Evolutionary conservation across 2,888 invertebrate species (phyloP).

Genomic region (Hyppa rectilinea): DNA sequence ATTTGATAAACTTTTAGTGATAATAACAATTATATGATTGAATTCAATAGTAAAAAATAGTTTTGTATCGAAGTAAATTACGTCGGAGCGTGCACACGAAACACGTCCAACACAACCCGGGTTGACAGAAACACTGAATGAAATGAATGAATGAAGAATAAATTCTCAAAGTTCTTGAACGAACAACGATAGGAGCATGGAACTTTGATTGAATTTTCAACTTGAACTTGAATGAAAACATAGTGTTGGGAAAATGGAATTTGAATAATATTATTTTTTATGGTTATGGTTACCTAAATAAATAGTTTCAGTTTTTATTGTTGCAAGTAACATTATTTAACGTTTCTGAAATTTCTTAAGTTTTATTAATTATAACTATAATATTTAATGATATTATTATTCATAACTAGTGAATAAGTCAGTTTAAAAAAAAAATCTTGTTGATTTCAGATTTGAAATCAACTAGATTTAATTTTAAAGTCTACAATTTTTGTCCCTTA

Average conservation of each 20-base stretch:
- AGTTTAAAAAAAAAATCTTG: too few relatives aligned
- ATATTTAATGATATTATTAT: too few relatives aligned
- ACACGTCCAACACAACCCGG: background rate
- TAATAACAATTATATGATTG: conserved; percentile 37
- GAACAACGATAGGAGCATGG: conserved; percentile 1
- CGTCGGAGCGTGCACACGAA: conserved; percentile 15
- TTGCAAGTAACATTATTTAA: background rate
- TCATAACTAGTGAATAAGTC: too few relatives aligned
- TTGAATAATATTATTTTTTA: too few relatives aligned
- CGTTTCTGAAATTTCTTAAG: too few relatives aligned
- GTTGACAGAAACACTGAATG: conserved; percentile 56
- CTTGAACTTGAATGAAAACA: conserved; percentile 1
- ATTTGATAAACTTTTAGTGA: conserved; percentile 55
- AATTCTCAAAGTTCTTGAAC: conserved; percentile 5
- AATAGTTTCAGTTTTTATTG: background rate
- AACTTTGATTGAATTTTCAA: background rate
- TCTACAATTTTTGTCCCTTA: background rate
- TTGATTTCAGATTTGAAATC: too few relatives aligned
- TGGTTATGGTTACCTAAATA: background rate
- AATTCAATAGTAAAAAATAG: background rate
- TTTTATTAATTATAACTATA: too few relatives aligned
- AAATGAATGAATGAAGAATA: conserved; percentile 45
- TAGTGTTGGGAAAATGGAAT: conserved; percentile 12
- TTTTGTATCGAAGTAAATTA: conserved; percentile 56
- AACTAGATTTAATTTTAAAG: too few relatives aligned